Evolutionary conservation across 2,113 vertebrate species (phyloP).

Genomic region (Thunnus thynnus): DNA sequence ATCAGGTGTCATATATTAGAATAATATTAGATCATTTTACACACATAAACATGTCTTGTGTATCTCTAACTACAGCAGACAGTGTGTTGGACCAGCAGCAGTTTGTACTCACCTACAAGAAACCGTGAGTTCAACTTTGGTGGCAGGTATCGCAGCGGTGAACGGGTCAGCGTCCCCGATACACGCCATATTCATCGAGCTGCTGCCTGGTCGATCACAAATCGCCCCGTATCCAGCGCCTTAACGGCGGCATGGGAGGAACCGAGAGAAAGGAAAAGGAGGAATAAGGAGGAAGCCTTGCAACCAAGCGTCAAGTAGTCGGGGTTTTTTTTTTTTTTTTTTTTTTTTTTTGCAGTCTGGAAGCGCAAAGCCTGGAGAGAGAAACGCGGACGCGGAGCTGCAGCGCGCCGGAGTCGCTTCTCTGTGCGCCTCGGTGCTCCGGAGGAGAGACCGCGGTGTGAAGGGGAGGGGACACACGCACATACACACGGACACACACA

Average conservation of each 20-base stretch:
- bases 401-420: constrained; percentile 50
- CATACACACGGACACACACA: neutral
- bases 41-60: no score
- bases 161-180: constrained; percentile 92
- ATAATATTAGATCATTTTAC: neutral
- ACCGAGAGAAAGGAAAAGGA: neutral
- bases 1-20: neutral
- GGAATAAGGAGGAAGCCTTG: neutral
- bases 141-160: constrained; percentile 93
- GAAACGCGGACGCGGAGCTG: constrained; percentile 20
- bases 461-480: constrained; percentile 41
- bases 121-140: constrained; percentile 95
- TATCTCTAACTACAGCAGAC: neutral
- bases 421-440: constrained; percentile 53
- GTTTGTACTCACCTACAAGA: constrained; percentile 92
- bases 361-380: constrained; percentile 18
- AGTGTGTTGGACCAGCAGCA: neutral
- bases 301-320: neutral
- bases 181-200: constrained; percentile 89
- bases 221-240: constrained; percentile 36
- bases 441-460: constrained; percentile 38
- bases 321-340: neutral
- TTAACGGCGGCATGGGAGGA: constrained; percentile 61
- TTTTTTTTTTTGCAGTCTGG: neutral
- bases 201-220: constrained; percentile 70